phyloP scores from a whole-genome alignment of 2,797 vertebrate species.

The Siniperca obscura region DNA sequence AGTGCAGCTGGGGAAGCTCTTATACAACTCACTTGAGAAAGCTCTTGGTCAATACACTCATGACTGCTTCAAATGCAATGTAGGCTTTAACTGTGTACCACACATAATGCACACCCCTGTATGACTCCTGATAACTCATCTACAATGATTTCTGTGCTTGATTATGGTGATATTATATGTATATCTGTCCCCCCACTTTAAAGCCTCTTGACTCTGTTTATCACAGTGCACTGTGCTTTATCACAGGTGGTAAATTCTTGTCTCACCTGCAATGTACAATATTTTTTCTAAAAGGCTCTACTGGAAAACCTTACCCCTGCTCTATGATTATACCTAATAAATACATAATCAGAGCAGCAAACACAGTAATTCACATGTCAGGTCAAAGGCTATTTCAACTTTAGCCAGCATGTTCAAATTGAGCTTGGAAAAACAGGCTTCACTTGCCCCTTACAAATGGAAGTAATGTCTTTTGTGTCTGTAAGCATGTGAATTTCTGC shows the following conservation, averaged over 20 bases:
- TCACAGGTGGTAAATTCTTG: background rate
- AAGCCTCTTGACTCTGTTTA: slow-evolving; percentile 18
- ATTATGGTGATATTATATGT: background rate
- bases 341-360: background rate
- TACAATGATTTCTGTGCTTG: background rate
- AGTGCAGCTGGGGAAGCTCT: slow-evolving; percentile 53
- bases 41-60: slow-evolving; percentile 16
- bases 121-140: background rate
- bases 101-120: slow-evolving; percentile 3
- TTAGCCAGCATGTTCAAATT: background rate
- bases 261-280: background rate
- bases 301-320: background rate
- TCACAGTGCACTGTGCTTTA: slow-evolving; percentile 8
- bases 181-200: background rate
- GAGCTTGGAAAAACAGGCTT: background rate
- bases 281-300: background rate
- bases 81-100: background rate
- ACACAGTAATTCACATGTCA: background rate
- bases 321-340: background rate
- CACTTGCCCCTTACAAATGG: background rate
- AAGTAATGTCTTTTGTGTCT: background rate
- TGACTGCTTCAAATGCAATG: slow-evolving; percentile 32
- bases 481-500: background rate
- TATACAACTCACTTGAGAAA: slow-evolving; percentile 42
- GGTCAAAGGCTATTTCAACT: background rate